A percentile compares a stretch with the other conserved stretches of the same genome.
Evolutionary conservation across 2,888 invertebrate species (phyloP).

Genomic region (Folsomia candida): DNA sequence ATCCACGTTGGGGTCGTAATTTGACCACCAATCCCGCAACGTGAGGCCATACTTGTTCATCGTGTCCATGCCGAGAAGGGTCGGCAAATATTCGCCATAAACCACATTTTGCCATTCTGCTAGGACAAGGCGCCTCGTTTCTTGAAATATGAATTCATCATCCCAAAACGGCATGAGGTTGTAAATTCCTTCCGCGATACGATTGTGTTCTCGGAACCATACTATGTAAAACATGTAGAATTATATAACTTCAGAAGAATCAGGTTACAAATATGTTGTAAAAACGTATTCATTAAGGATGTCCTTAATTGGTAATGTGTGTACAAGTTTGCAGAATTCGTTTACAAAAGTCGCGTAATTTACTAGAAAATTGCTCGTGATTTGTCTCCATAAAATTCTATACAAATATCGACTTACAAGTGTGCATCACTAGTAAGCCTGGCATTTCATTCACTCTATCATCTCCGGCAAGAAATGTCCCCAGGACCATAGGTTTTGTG

Average conservation of each 20-base stretch:
- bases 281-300: too few species aligned
- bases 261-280: too few species aligned
- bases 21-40: background rate
- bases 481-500: slow-evolving; percentile 43
- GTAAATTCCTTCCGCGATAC: slow-evolving; percentile 21
- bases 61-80: background rate
- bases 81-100: background rate
- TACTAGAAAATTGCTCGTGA: background rate
- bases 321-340: too few species aligned
- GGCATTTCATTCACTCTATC: slow-evolving; percentile 50
- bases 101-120: background rate
- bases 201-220: slow-evolving; percentile 33
- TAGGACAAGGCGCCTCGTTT: background rate
- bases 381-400: too few species aligned
- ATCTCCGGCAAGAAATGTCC: slow-evolving; percentile 47
- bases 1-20: background rate
- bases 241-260: too few species aligned
- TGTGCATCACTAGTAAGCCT: slow-evolving; percentile 46
- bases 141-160: slow-evolving; percentile 26
- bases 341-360: too few species aligned
- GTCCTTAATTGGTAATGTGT: too few species aligned
- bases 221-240: slow-evolving; percentile 25
- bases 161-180: background rate
- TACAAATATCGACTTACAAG: slow-evolving; percentile 27
- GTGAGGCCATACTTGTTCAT: background rate